Base-by-base conservation (phyloP, 2,113 vertebrate genomes). In the Gasterosteus nipponicus region DNA sequence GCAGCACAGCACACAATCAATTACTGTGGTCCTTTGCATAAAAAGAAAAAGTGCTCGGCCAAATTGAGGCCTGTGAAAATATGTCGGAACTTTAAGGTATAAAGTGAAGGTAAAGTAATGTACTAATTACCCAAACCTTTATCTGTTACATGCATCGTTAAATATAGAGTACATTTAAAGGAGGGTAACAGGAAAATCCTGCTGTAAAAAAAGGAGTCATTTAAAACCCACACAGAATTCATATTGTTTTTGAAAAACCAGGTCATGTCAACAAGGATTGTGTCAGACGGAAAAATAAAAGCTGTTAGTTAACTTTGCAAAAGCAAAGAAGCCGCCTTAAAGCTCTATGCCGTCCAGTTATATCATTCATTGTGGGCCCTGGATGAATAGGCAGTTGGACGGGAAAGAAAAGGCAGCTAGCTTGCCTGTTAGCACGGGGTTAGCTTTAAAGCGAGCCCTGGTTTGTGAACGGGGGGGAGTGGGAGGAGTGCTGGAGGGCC, bases 401-500 rank as follows among this genome's bases (percentile, higher is more conserved):
- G 26, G 69, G 66, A 42, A 58, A 72, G 59, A 85, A 84, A 84
- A 71, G 78, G 71, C 73, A 84, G 89, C 92, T 93, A 84, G 83
- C 78, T 70, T 62, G 80, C 59, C 68, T 76, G 83, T 83, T 89
- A 89, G 82, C 79, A 38, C 76, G 49, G 44, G 69, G 84, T 89
- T 88, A 86, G 86, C 87, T 71, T 71, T 77, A 87, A 81, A 85
- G 80, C 74, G 61, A 72, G 68, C 65, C 73, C 65, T 82, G 80
- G 86, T 89, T 88, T 91, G 86, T 90, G 71, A 87, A 83, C 71
- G 78, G 69, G 78, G 69, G 77, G 67, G 41, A 51, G 77, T 73
- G 54, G 73, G 82, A 81, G 87, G 79, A 81, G 83, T 78, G 85
- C 74, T 84, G 77, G 85, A 89, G 89, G 77, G 73, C 60, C 78